phyloP scores from a whole-genome alignment of 2,113 vertebrate genomes.

The Pteropus alecto region DNA sequence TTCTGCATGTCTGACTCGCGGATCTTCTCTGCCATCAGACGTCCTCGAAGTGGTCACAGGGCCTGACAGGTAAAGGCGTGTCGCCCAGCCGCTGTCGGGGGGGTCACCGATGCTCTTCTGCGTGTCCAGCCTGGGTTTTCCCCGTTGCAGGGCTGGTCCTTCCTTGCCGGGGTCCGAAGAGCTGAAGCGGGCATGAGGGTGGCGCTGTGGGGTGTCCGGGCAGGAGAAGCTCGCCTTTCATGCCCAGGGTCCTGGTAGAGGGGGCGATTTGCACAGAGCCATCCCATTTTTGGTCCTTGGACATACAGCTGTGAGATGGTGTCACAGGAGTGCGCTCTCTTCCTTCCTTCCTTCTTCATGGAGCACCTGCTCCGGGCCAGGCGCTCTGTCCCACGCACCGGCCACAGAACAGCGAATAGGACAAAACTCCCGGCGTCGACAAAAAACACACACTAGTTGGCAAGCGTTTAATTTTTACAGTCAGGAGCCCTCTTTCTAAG shows the following conservation, averaged over 20 bases:
- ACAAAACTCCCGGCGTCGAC: neutral
- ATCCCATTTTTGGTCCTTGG: neutral
- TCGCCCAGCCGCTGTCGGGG: neutral
- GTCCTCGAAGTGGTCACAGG: neutral
- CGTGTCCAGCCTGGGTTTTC: neutral
- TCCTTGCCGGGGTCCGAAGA: neutral
- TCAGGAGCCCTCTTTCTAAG: neutral
- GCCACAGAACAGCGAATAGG: neutral
- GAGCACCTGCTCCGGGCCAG: neutral
- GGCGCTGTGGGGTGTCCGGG: neutral
- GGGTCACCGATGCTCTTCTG: neutral
- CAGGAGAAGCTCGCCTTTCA: neutral
- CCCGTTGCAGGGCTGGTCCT: neutral
- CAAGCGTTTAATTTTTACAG: neutral
- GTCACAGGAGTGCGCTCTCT: neutral
- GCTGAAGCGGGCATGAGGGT: neutral
- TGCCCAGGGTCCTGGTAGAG: neutral
- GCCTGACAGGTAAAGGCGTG: accelerated
- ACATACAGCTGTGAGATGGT: neutral
- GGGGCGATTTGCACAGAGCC: neutral
- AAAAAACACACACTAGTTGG: neutral
- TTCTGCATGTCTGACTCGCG: neutral
- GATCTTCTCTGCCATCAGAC: neutral
- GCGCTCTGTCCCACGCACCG: neutral
- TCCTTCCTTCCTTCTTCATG: neutral